A percentile compares a stretch with the other conserved stretches of the same genome.
phyloP scores from a whole-genome alignment of 2,113 vertebrate genomes.

The Bettongia penicillata region DNA sequence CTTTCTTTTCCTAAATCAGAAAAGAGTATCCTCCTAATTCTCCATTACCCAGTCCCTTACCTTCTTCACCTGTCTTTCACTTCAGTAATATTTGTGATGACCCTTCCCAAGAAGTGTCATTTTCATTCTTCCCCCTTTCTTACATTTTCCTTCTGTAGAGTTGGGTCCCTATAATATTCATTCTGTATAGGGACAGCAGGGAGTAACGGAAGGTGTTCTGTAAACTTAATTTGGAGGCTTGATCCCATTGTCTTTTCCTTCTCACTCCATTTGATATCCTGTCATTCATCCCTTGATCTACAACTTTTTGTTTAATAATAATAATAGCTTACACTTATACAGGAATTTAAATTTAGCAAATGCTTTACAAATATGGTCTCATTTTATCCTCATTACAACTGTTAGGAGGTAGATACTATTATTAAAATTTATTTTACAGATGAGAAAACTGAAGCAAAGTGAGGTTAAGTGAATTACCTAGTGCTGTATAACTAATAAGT shows the following conservation, averaged over 20 bases:
- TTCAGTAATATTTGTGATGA: background rate
- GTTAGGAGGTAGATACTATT: too few species aligned
- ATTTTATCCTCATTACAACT: too few species aligned
- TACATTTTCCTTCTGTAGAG: background rate
- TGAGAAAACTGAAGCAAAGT: background rate
- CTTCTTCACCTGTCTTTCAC: background rate
- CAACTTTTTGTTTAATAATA: background rate
- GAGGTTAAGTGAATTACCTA: background rate
- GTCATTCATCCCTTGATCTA: background rate
- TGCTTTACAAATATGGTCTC: background rate
- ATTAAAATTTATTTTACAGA: too few species aligned
- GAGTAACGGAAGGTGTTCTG: background rate
- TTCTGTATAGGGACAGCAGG: background rate
- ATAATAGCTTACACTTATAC: background rate
- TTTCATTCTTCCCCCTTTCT: background rate
- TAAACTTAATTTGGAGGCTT: background rate
- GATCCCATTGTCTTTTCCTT: background rate
- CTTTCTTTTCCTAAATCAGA: background rate
- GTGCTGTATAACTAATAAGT: background rate
- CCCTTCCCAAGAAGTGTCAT: background rate
- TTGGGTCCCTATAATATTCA: background rate
- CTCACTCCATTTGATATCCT: background rate
- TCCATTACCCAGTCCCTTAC: background rate
- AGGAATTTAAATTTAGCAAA: background rate
- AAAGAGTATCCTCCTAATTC: background rate